phyloP scores from a whole-genome alignment of 92 coral and sea anemone species.

The Parazoanthus darwini region DNA sequence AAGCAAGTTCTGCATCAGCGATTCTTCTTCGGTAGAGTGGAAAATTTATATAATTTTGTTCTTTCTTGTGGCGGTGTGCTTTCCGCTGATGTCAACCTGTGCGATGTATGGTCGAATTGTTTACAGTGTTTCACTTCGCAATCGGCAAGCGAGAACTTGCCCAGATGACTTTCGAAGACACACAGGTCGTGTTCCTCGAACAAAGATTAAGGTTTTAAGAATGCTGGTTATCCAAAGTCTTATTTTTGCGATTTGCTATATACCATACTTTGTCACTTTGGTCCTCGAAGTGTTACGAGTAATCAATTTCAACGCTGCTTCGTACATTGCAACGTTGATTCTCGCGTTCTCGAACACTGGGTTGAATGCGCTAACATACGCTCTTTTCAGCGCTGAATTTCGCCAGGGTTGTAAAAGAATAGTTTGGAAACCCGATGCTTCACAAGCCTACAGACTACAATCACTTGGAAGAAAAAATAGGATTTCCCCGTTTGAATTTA shows the following conservation, averaged over 20 bases:
- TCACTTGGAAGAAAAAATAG: conserved; percentile 85
- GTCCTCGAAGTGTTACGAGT: conserved; percentile 50
- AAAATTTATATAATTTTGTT: conserved; percentile 63
- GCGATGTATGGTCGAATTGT: conserved; percentile 69
- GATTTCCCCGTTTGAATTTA: conserved; percentile 74
- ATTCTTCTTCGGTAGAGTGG: conserved; percentile 66
- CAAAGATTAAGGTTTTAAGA: conserved; percentile 87
- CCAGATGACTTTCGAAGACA: conserved; percentile 76
- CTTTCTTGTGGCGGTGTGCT: conserved; percentile 72
- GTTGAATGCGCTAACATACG: conserved; percentile 74
- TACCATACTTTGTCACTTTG: conserved; percentile 70
- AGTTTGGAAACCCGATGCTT: conserved; percentile 87
- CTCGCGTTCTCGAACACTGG: conserved; percentile 70
- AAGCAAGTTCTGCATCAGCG: conserved; percentile 54
- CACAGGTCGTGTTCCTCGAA: conserved; percentile 76
- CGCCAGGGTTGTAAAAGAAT: conserved; percentile 93
- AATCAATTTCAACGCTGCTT: conserved; percentile 24
- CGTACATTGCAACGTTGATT: conserved; percentile 59
- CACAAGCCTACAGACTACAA: conserved; percentile 88
- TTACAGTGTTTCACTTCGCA: conserved; percentile 71
- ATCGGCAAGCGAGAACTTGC: conserved; percentile 66
- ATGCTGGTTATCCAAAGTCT: conserved; percentile 86
- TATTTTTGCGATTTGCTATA: conserved; percentile 68
- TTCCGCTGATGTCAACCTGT: conserved; percentile 72
- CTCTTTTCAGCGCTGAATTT: conserved; percentile 88